These are phyloP conservation scores for Alcedo quadribrachys DNA, from an alignment of 2,797 vertebrate genomes.

Conservation along the genomic window DNA sequence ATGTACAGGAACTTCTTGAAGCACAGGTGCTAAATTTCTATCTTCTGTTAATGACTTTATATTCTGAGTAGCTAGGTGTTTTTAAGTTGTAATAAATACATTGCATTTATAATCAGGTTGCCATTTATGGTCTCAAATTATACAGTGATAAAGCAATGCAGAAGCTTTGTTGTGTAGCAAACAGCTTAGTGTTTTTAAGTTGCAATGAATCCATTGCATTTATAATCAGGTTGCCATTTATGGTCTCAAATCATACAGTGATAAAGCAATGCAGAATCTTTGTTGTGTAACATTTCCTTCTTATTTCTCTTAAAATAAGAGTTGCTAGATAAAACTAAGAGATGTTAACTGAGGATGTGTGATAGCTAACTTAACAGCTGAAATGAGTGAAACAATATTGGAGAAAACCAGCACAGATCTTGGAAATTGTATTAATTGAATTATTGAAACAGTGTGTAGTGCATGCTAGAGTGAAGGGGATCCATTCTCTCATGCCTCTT, in stretches of 20 bases:
- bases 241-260: not conserved
- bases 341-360: slow-evolving; percentile 58
- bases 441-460: slow-evolving; percentile 71
- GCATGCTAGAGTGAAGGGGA: slow-evolving; percentile 72
- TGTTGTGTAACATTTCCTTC: not conserved
- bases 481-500: slow-evolving; percentile 75
- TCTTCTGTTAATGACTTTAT: not conserved
- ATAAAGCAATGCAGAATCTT: not conserved
- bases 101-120: not conserved
- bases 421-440: slow-evolving; percentile 80
- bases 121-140: not conserved
- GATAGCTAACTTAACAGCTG: slow-evolving; percentile 57
- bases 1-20: slow-evolving; percentile 86
- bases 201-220: not conserved
- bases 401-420: slow-evolving; percentile 55
- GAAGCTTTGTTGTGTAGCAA: not conserved
- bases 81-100: slow-evolving; percentile 5
- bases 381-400: slow-evolving; percentile 52
- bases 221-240: not conserved
- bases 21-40: slow-evolving; percentile 82
- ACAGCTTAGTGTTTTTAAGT: not conserved
- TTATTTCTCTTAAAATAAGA: slow-evolving; percentile 44
- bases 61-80: not conserved
- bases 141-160: not conserved
- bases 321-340: slow-evolving; percentile 1